These are phyloP conservation scores for Piprites chloris DNA, from an alignment of 2,113 vertebrate species.

Conservation along the genomic window DNA sequence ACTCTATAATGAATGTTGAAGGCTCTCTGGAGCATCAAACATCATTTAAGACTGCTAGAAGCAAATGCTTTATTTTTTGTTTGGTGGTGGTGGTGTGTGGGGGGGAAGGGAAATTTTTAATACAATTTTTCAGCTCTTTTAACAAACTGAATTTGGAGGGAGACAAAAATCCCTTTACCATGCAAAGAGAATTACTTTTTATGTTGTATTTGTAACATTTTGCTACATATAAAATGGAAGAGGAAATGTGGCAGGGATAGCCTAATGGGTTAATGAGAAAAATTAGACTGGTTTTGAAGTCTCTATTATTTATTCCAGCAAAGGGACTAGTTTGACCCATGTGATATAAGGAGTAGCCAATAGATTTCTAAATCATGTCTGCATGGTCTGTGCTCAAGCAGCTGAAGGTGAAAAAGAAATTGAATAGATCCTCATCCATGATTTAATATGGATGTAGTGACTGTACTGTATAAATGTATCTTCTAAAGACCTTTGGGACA, in stretches of 20 bases:
- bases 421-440: background rate
- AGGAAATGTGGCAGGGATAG: background rate
- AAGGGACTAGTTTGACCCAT: background rate
- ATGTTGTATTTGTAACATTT: background rate
- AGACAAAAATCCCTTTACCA: background rate
- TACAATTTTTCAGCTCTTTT: background rate
- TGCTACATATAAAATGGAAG: background rate
- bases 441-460: background rate
- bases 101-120: background rate
- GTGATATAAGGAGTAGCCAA: background rate
- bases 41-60: constrained; percentile 36
- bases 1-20: constrained; percentile 64
- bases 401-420: background rate
- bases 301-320: background rate
- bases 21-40: constrained; percentile 53
- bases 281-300: background rate
- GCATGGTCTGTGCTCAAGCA: background rate
- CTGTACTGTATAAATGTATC: background rate
- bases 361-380: background rate
- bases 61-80: constrained; percentile 31
- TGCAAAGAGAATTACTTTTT: background rate
- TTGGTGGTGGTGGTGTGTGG: rapidly evolving
- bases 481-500: constrained; percentile 3
- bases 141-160: background rate
- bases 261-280: background rate